Evolutionary conservation across 1,140 invertebrate species (phyloP).

Genomic region (Calosoma granatense): DNA sequence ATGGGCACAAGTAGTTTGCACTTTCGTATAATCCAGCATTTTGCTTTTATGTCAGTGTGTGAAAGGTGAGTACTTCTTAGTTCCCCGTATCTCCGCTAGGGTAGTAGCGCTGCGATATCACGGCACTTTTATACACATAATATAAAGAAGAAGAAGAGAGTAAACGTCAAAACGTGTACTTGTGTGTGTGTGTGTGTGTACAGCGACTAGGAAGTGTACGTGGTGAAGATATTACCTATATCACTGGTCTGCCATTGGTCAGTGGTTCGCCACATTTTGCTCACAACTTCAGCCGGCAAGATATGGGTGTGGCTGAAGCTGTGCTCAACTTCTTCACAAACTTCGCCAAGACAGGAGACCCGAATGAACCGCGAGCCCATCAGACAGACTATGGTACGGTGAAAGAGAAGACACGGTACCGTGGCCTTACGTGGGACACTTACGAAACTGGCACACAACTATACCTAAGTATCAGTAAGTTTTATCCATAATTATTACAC

Average conservation of each 20-base stretch:
- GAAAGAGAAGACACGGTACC: constrained; percentile 41
- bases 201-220: constrained; percentile 63
- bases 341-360: constrained; percentile 58
- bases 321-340: constrained; percentile 58
- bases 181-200: constrained; percentile 20
- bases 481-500: not conserved
- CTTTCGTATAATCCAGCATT: too few species aligned
- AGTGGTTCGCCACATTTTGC: constrained; percentile 44
- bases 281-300: constrained; percentile 57
- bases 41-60: too few species aligned
- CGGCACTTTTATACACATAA: too few species aligned
- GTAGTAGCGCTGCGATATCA: too few species aligned
- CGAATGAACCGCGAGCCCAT: constrained; percentile 42
- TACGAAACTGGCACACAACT: constrained; percentile 58
- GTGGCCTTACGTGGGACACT: constrained; percentile 47
- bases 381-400: constrained; percentile 37
- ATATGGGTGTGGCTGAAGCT: constrained; percentile 56
- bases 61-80: too few species aligned
- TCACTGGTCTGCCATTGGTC: constrained; percentile 72
- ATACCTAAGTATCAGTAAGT: constrained; percentile 56
- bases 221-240: constrained; percentile 71
- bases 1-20: too few species aligned
- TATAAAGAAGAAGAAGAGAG: too few species aligned
- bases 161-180: not conserved
- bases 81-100: too few species aligned